These are phyloP conservation scores for Parnassius glacialis DNA, from an alignment of 2,888 invertebrate genomes.

Conservation along the genomic window DNA sequence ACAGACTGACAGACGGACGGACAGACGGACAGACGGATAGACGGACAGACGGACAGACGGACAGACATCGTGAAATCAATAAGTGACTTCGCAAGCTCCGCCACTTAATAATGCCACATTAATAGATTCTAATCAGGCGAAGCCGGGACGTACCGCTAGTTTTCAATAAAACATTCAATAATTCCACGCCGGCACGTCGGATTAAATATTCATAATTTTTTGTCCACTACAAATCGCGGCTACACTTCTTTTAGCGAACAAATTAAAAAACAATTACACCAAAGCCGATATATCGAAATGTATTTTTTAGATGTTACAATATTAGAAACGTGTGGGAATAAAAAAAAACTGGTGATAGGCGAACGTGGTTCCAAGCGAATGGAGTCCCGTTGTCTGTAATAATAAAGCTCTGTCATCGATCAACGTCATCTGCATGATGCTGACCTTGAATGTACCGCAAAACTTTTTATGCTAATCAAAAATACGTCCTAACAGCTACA, in stretches of 20 bases:
- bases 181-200: conserved; percentile 11
- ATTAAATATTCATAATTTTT: conserved; percentile 25
- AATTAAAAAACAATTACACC: conserved; percentile 23
- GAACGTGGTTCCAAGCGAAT: conserved; percentile 3
- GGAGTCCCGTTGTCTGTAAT: conserved; percentile 26
- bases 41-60: too few species aligned
- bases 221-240: conserved; percentile 4
- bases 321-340: conserved; percentile 7
- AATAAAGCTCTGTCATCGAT: conserved; percentile 49
- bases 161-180: conserved; percentile 7
- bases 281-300: conserved; percentile 22
- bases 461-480: conserved; percentile 40
- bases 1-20: too few species aligned
- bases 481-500: conserved; percentile 43
- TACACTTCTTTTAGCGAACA: conserved; percentile 6
- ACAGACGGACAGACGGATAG: too few species aligned
- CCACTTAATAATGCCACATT: too few species aligned
- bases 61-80: too few species aligned
- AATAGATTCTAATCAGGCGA: too few species aligned
- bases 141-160: too few species aligned
- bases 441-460: conserved; percentile 35
- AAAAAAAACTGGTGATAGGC: conserved; percentile 8
- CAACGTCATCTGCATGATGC: conserved; percentile 46
- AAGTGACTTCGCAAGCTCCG: too few species aligned
- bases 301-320: conserved; percentile 14